Conservation (phyloP, 1,140 invertebrate genomes). For the Adoxophyes honmai region DNA sequence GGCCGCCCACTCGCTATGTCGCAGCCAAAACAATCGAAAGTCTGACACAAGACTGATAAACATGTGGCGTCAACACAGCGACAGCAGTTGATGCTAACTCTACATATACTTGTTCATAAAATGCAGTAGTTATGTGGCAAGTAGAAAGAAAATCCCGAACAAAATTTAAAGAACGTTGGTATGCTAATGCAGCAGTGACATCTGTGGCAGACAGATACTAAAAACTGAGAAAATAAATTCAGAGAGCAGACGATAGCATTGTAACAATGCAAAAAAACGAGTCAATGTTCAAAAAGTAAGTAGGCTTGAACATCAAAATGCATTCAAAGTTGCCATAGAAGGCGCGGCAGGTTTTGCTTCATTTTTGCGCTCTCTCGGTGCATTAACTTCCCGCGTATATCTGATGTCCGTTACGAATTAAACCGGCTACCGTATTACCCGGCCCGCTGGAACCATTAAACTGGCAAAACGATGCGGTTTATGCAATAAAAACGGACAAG, state of each 20-base stretch:
- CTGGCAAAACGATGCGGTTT: background rate
- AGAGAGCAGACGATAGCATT: background rate
- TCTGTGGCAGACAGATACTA: background rate
- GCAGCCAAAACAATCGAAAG: slow-evolving; percentile 9
- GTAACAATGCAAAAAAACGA: slow-evolving; percentile 1
- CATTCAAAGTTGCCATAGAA: slow-evolving; percentile 10
- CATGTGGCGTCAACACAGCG: background rate
- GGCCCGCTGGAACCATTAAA: background rate
- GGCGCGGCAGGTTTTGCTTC: slow-evolving; percentile 5
- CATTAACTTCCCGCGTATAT: slow-evolving; percentile 1
- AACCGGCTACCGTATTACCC: slow-evolving; percentile 12
- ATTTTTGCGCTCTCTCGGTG: slow-evolving; percentile 1
- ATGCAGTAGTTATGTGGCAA: too few relatives aligned
- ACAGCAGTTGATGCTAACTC: too few relatives aligned
- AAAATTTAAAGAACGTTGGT: too few relatives aligned
- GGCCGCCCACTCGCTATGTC: slow-evolving; percentile 29
- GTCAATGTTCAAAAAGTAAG: background rate
- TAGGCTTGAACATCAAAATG: slow-evolving; percentile 13
- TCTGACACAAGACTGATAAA: slow-evolving; percentile 1
- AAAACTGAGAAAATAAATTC: background rate
- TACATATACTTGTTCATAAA: too few relatives aligned
- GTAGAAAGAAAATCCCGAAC: too few relatives aligned
- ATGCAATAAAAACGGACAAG: slow-evolving; percentile 4
- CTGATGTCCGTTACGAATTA: slow-evolving; percentile 14
- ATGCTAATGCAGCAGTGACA: background rate